phyloP scores from a whole-genome alignment of 2,888 invertebrate genomes.

The Incurvaria masculella region DNA sequence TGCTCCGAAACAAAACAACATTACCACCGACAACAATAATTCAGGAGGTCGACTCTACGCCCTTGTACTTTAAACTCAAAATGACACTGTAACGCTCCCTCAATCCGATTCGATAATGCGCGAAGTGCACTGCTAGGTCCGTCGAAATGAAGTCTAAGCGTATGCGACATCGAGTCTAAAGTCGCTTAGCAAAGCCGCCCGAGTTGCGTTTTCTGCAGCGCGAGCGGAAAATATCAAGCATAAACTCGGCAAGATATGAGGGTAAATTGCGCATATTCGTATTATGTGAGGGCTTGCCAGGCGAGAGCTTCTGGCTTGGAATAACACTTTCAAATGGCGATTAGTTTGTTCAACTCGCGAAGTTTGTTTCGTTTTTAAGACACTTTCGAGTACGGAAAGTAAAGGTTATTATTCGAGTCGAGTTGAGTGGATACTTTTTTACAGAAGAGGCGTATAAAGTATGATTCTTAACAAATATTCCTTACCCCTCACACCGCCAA shows the following conservation, averaged over 20 bases:
- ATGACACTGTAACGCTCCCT: not conserved
- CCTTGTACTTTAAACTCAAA: not conserved
- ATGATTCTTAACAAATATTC: too few relatives aligned
- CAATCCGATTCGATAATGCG: not conserved
- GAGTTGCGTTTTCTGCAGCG: not conserved
- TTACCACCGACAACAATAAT: too few relatives aligned
- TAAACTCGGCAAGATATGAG: not conserved
- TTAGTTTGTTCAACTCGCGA: constrained; percentile 2
- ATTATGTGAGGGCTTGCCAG: not conserved
- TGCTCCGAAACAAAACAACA: not conserved
- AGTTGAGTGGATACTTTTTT: too few relatives aligned
- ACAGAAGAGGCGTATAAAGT: too few relatives aligned
- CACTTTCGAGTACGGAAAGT: too few relatives aligned
- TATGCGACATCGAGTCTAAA: too few relatives aligned
- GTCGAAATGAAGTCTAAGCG: not conserved
- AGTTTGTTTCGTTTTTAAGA: too few relatives aligned
- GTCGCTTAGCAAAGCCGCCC: too few relatives aligned
- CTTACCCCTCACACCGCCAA: not conserved
- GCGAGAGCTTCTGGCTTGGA: too few relatives aligned
- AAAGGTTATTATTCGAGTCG: too few relatives aligned
- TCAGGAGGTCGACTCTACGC: not conserved
- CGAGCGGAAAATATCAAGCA: not conserved
- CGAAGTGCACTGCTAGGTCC: not conserved
- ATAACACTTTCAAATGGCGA: not conserved
- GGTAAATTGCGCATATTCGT: not conserved